Conservation (phyloP, 2,888 invertebrate species). For the Eupithecia insigniata region DNA sequence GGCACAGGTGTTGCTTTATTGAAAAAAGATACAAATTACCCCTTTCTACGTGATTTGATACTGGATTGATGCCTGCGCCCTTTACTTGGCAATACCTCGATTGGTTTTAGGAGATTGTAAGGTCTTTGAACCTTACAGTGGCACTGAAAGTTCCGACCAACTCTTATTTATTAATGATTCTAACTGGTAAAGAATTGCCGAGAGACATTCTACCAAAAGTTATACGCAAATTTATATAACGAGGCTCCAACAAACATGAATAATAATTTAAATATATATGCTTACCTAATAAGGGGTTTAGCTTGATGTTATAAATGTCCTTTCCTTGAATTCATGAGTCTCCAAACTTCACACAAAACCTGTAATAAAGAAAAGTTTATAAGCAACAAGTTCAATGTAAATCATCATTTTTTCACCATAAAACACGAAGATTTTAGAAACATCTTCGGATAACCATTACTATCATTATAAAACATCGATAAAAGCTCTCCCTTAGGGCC, state of each 20-base stretch:
- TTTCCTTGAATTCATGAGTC: conserved; percentile 64
- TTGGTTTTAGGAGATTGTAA: conserved; percentile 25
- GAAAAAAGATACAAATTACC: conserved; percentile 82
- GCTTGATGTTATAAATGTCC: conserved; percentile 75
- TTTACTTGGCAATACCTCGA: conserved; percentile 39
- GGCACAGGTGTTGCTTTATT: conserved; percentile 81
- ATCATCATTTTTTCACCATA: conserved; percentile 3
- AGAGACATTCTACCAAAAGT: background rate
- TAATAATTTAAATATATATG: conserved; percentile 21
- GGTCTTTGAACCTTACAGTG: background rate
- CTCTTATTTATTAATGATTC: background rate
- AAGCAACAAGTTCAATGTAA: conserved; percentile 28
- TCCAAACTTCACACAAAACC: conserved; percentile 52
- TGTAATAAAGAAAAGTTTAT: conserved; percentile 65
- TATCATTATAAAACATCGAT: conserved; percentile 69
- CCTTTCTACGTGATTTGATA: conserved; percentile 71
- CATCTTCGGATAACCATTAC: conserved; percentile 69
- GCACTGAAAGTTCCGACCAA: background rate
- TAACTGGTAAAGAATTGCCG: background rate
- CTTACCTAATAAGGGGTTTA: conserved; percentile 75
- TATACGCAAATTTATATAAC: background rate
- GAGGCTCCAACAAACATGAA: background rate
- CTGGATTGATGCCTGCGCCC: conserved; percentile 61
- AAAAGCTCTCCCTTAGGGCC: conserved; percentile 68
- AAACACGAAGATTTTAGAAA: conserved; percentile 59